Percentiles rank a stretch among this genome's conserved stretches.
Conservation (phyloP, 2,888 invertebrate species). For the Omphaloscelis lunosa region DNA sequence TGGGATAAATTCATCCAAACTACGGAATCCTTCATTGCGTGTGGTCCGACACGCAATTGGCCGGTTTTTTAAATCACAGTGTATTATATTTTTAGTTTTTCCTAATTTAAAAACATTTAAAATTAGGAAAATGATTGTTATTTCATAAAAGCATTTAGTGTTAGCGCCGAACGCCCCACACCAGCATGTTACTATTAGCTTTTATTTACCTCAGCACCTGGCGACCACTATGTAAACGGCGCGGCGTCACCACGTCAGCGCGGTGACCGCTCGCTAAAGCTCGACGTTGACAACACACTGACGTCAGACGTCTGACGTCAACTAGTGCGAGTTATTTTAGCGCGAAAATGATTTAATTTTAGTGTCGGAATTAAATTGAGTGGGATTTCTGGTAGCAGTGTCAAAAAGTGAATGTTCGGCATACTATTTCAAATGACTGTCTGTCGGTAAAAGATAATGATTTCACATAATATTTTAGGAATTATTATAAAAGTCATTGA, state of each 20-base stretch:
- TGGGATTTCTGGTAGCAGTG: background rate
- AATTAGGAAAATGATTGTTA: no score
- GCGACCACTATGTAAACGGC: background rate
- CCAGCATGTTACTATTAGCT: background rate
- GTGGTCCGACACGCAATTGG: no score
- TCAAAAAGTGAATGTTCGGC: background rate
- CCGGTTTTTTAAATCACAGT: background rate
- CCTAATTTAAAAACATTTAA: background rate
- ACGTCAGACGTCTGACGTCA: constrained; percentile 13
- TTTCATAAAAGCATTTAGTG: background rate
- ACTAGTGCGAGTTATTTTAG: constrained; percentile 20
- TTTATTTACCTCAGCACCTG: constrained; percentile 27
- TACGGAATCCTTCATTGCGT: no score
- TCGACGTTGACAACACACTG: constrained; percentile 23
- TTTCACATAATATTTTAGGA: background rate
- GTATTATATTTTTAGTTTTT: background rate
- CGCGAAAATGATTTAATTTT: constrained; percentile 21
- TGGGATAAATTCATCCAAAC: no score
- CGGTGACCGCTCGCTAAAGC: constrained; percentile 17
- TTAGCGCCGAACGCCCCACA: no score
- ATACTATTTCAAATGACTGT: background rate
- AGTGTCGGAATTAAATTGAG: background rate
- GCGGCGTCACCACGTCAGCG: constrained; percentile 31
- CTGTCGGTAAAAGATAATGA: background rate
- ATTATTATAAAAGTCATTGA: background rate